phyloP scores from a whole-genome alignment of 2,888 invertebrate genomes.

The Drosophila sordidula region DNA sequence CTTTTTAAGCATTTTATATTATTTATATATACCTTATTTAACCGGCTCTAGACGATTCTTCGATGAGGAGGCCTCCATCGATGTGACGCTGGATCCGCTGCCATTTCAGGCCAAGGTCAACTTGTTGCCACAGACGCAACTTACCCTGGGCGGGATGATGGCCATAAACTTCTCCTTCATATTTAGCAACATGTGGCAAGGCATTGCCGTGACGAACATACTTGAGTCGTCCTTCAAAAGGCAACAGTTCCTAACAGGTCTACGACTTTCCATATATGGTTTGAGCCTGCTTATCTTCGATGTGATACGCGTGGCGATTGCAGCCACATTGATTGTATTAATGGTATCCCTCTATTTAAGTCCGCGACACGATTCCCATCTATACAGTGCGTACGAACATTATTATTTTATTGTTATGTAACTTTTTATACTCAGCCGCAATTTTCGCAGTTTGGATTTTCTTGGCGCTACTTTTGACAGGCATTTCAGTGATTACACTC shows the following conservation, averaged over 20 bases:
- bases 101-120: constrained; percentile 41
- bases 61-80: constrained; percentile 55
- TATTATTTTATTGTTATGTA: not conserved
- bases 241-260: constrained; percentile 61
- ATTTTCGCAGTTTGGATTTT: constrained; percentile 28
- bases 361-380: constrained; percentile 32
- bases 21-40: not conserved
- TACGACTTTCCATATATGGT: constrained; percentile 26
- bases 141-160: constrained; percentile 47
- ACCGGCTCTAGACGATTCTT: constrained; percentile 28
- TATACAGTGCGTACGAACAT: constrained; percentile 37
- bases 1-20: too few species aligned
- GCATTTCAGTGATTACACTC: constrained; percentile 22
- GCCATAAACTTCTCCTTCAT: constrained; percentile 52
- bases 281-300: constrained; percentile 34
- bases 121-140: constrained; percentile 31
- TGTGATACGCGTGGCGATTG: not conserved
- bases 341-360: constrained; percentile 27
- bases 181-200: constrained; percentile 44
- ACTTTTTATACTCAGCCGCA: not conserved
- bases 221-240: constrained; percentile 45
- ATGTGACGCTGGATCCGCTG: constrained; percentile 54
- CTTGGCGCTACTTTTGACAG: constrained; percentile 24
- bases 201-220: constrained; percentile 25
- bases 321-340: constrained; percentile 71